These are phyloP conservation scores for Ciconia stormi DNA, from an alignment of 2,113 vertebrate genomes.

Conservation along the genomic window DNA sequence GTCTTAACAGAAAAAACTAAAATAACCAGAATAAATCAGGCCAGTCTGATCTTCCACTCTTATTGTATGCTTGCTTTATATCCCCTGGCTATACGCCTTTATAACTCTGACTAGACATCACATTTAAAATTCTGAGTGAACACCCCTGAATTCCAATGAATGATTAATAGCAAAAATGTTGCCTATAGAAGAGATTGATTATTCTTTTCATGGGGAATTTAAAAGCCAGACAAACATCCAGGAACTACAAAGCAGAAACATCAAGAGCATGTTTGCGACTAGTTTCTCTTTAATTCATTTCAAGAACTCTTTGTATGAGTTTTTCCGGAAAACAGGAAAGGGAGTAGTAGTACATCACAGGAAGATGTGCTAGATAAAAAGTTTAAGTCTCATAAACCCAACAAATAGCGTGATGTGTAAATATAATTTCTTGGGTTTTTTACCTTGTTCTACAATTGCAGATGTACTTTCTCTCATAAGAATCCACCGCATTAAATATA, in stretches of 20 bases:
- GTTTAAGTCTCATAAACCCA: background rate
- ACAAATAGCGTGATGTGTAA: background rate
- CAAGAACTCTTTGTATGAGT: background rate
- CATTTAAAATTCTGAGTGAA: conserved; percentile 8
- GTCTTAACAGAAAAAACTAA: background rate
- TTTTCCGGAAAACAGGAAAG: background rate
- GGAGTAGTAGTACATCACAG: background rate
- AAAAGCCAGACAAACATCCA: background rate
- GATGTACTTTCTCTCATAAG: background rate
- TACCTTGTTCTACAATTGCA: background rate
- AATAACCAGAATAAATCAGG: background rate
- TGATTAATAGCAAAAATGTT: background rate
- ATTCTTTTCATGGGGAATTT: background rate
- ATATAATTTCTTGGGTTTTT: background rate
- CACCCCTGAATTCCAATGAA: background rate
- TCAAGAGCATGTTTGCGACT: background rate
- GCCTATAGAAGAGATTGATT: background rate
- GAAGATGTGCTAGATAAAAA: background rate
- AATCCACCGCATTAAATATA: background rate
- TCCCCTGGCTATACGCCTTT: background rate
- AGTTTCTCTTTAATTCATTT: background rate
- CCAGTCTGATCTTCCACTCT: background rate
- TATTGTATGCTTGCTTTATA: background rate
- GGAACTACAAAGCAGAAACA: background rate
- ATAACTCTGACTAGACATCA: background rate